Evolutionary conservation across 2,888 invertebrate genomes (phyloP).

Genomic region (Neoitamus cyanurus): DNA sequence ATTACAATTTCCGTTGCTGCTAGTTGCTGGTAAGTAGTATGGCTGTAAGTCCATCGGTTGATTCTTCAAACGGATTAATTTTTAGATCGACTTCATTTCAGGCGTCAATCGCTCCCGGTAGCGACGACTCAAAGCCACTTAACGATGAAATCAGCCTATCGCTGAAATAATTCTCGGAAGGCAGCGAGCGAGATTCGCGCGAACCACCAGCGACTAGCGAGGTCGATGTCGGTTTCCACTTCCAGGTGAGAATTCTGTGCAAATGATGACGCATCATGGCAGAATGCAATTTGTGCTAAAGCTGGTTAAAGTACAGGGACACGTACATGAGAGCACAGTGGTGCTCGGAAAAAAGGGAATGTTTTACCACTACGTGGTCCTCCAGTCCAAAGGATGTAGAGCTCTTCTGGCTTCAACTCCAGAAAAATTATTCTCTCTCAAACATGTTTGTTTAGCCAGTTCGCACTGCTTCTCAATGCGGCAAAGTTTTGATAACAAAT

Average conservation of each 20-base stretch:
- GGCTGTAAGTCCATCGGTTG: background rate
- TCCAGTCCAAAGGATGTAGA: background rate
- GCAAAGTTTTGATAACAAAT: background rate
- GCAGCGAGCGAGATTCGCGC: background rate
- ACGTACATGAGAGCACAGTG: background rate
- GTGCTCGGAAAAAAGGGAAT: background rate
- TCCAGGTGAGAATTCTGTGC: conserved; percentile 20
- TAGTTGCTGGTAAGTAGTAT: background rate
- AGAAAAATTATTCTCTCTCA: background rate
- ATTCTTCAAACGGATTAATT: background rate
- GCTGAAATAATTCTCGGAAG: background rate
- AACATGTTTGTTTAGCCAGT: background rate
- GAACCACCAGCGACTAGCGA: background rate
- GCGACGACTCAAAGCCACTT: background rate
- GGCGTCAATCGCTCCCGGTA: background rate
- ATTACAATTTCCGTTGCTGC: background rate
- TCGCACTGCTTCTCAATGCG: background rate
- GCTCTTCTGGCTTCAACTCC: background rate
- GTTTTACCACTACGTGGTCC: background rate
- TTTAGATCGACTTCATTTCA: background rate
- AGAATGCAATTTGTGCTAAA: conserved; percentile 3
- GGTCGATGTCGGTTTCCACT: conserved; percentile 11
- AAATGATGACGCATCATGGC: conserved; percentile 6
- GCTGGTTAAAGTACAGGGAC: background rate
- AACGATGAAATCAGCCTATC: conserved; percentile 1